Conservation (phyloP, 2,797 vertebrate genomes). For the Ctenochaetus hawaiiensis region DNA sequence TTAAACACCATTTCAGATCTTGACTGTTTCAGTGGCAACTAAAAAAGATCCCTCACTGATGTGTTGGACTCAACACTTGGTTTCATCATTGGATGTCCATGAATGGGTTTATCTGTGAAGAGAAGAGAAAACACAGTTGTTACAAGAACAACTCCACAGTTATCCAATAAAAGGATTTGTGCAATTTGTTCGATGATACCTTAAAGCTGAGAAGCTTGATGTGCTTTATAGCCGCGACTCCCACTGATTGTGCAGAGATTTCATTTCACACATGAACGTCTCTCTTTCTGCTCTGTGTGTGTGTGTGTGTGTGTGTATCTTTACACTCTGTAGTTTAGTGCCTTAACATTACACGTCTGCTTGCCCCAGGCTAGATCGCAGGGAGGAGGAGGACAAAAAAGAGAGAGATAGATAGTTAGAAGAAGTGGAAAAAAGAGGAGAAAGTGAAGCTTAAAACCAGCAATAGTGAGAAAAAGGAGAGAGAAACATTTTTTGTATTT, state of each 20-base stretch:
- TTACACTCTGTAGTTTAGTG: slow-evolving; percentile 75
- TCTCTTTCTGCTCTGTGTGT: slow-evolving; percentile 36
- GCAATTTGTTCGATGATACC: slow-evolving; percentile 71
- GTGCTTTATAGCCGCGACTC: slow-evolving; percentile 77
- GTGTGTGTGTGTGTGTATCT: slow-evolving; percentile 41
- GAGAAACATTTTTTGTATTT: neutral
- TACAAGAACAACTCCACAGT: slow-evolving; percentile 53
- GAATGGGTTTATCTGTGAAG: slow-evolving; percentile 50
- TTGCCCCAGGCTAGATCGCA: slow-evolving; percentile 76
- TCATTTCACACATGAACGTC: slow-evolving; percentile 86
- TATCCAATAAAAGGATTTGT: slow-evolving; percentile 62
- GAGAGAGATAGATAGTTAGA: slow-evolving; percentile 23
- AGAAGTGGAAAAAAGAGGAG: slow-evolving; percentile 13
- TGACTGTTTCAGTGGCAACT: neutral
- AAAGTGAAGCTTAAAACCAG: slow-evolving; percentile 21
- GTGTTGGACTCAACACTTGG: neutral
- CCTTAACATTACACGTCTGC: slow-evolving; percentile 78
- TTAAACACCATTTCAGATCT: neutral
- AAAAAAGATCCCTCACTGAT: neutral
- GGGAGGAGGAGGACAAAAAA: slow-evolving; percentile 15
- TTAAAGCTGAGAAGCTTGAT: slow-evolving; percentile 72
- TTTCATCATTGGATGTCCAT: slow-evolving; percentile 35
- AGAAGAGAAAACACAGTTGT: slow-evolving; percentile 45
- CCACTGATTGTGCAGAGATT: slow-evolving; percentile 80
- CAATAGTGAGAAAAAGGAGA: slow-evolving; percentile 52